Evolutionary conservation across 2,888 invertebrate species (phyloP).

Genomic region (Dasysyrphus tricinctus): DNA sequence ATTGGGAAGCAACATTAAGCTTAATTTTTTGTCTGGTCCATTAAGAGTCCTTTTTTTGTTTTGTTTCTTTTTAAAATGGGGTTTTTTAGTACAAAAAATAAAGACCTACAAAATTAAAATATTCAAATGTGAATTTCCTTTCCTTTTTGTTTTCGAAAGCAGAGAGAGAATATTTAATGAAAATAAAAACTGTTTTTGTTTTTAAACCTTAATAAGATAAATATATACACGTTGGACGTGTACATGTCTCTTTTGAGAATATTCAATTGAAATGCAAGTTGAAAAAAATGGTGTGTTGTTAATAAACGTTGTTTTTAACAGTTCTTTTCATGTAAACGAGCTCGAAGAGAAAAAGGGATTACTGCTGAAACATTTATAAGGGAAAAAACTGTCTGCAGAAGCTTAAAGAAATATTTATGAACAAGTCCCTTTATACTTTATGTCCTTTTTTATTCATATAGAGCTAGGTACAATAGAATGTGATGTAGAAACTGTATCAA

Average conservation of each 20-base stretch:
- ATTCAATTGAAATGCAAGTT: background rate
- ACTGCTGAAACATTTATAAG: background rate
- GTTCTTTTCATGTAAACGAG: background rate
- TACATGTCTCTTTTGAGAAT: background rate
- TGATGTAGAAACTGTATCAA: no score
- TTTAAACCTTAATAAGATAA: background rate
- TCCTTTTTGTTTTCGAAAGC: background rate
- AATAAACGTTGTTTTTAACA: background rate
- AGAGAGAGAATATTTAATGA: constrained; percentile 7
- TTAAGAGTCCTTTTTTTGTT: background rate
- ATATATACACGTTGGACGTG: background rate
- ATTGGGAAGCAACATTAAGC: background rate
- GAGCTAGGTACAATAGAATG: no score
- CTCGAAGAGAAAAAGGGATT: background rate
- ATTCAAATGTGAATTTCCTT: background rate
- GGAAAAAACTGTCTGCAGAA: background rate
- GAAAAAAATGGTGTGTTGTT: background rate
- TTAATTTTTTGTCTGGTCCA: background rate
- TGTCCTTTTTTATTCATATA: background rate
- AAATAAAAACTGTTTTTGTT: background rate
- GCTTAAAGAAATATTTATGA: constrained; percentile 3
- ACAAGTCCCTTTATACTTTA: background rate
- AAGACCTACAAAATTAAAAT: background rate
- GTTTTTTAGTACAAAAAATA: constrained; percentile 1
- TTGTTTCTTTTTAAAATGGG: background rate